A percentile compares a stretch with the other conserved stretches of the same genome.
These are phyloP conservation scores for Ecdyonurus torrentis DNA, from an alignment of 2,888 invertebrate species.

Conservation along the genomic window DNA sequence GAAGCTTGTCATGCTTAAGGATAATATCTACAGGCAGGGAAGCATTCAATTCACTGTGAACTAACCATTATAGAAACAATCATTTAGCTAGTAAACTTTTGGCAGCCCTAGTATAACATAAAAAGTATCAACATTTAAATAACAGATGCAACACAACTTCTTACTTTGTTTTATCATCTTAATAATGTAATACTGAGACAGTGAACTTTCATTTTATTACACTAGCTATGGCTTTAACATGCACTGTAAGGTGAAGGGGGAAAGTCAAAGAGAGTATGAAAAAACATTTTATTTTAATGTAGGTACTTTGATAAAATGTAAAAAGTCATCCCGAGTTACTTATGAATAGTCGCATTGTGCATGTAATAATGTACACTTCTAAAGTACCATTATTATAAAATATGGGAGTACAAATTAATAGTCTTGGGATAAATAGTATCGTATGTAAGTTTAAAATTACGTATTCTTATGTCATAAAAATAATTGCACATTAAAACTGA, in stretches of 20 bases:
- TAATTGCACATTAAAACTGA: slow-evolving; percentile 8
- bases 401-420: slow-evolving; percentile 9
- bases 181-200: slow-evolving; percentile 14
- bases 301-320: slow-evolving; percentile 10
- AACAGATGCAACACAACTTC: slow-evolving; percentile 14
- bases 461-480: slow-evolving; percentile 2
- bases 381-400: slow-evolving; percentile 8
- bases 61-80: slow-evolving; percentile 14
- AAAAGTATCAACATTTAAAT: slow-evolving; percentile 13
- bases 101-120: slow-evolving; percentile 12
- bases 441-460: neutral
- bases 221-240: slow-evolving; percentile 9
- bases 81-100: slow-evolving; percentile 11
- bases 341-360: slow-evolving; percentile 9
- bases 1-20: slow-evolving; percentile 10
- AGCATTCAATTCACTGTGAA: slow-evolving; percentile 12
- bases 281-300: slow-evolving; percentile 9
- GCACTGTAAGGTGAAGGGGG: slow-evolving; percentile 4
- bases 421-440: neutral
- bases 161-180: slow-evolving; percentile 9
- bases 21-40: slow-evolving; percentile 12
- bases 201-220: slow-evolving; percentile 6
- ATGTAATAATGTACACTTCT: slow-evolving; percentile 8
- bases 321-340: slow-evolving; percentile 8
- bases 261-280: slow-evolving; percentile 5